phyloP scores from a whole-genome alignment of 30 jellyfish, hydroid and myxozoan genomes.

The Nemopilema nomurai region DNA sequence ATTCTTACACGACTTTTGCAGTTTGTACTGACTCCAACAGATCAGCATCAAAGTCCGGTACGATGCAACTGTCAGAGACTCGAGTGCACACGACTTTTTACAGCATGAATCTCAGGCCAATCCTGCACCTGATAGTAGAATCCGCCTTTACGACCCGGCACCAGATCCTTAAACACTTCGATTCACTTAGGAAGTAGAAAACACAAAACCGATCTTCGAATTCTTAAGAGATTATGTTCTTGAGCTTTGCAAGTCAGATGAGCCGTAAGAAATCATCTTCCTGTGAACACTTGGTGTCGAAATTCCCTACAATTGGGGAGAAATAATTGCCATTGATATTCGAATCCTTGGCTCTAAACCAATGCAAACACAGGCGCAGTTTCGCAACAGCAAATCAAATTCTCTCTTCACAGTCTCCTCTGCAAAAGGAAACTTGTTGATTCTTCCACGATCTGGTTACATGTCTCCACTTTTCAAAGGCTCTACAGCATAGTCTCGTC shows the following conservation, averaged over 20 bases:
- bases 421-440: too few relatives aligned
- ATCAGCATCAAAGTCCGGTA: not conserved
- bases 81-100: not conserved
- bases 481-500: too few relatives aligned
- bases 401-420: not conserved
- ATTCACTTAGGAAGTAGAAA: too few relatives aligned
- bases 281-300: not conserved
- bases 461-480: not conserved
- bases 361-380: not conserved
- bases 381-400: not conserved
- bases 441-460: not conserved
- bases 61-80: not conserved
- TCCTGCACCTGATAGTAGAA: too few relatives aligned
- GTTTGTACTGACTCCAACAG: not conserved
- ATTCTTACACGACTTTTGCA: not conserved
- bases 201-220: not conserved
- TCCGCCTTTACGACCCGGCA: too few relatives aligned
- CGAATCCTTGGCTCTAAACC: not conserved
- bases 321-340: not conserved
- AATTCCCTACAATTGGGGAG: not conserved
- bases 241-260: not conserved
- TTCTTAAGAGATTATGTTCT: not conserved
- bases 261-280: not conserved
- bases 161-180: too few relatives aligned
- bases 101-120: too few relatives aligned